Evolutionary conservation across 2,888 invertebrate species (phyloP), one percentile per base, ranked within the genome.

Genomic region (Thecophora atra): DNA sequence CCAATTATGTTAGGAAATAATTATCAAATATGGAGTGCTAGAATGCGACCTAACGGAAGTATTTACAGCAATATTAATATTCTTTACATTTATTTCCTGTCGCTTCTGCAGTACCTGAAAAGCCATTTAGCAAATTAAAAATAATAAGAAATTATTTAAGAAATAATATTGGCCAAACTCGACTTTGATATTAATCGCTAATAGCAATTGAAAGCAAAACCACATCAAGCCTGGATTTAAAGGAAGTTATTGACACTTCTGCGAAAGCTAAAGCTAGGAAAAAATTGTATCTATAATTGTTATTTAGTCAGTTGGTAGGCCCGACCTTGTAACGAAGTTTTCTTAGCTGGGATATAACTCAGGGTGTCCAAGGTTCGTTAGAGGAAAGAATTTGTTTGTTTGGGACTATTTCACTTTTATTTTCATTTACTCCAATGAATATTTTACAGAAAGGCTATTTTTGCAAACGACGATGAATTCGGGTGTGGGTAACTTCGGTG

Each of bases 31-130:
- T 67, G 65, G 72, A 58, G 72, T 67, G 72, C 72, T 72, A 67
- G 68, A 68, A 72, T 68, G 67, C 67, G 67, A 72, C 68, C 72
- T 68, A 67, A 72, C 72, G 72, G 68, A 67, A 72, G 62, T 68
- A 62, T 67, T 63, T 68, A 68, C 67, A 72, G 72, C 72, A 72
- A 72, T 72, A 17, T 72, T 72, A 62, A 68, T 72, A 66, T 66
- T 66, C 66, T 66, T 66, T 66, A 66, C 66, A 66, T 52, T 13
- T n/a, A 44, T 11, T 66, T 66, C 52, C 66, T 66, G 66, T 66
- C 26, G 26, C 52, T 66, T 66, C 66, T 66, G 66, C 66, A 66
- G 66, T 28, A 66, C 26, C 52, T 51, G 52, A 65, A 65, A 65
- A 24, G 44, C 51, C 42, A 65, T 47, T 51, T 51, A 65, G 54